Conservation (phyloP, 2,888 invertebrate species). For the Apodemia hepburni region DNA sequence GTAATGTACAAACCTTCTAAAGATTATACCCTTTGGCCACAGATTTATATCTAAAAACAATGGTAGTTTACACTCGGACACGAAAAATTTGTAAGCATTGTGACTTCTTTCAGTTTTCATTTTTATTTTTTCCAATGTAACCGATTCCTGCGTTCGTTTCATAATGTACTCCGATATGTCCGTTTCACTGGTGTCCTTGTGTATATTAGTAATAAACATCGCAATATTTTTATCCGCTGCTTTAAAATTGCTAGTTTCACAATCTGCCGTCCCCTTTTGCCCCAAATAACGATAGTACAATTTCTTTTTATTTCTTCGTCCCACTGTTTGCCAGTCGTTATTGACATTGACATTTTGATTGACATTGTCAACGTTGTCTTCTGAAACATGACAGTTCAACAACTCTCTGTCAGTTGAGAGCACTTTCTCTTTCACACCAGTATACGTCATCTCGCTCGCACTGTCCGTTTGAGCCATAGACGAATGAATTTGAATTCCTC, state of each 20-base stretch:
- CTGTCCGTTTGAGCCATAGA: too few relatives aligned
- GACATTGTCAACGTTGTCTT: not conserved
- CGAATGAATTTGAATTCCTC: too few relatives aligned
- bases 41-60: not conserved
- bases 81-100: constrained; percentile 29
- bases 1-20: not conserved
- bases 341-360: not conserved
- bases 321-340: not conserved
- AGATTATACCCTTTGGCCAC: constrained; percentile 8
- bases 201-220: constrained; percentile 23
- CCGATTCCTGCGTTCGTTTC: constrained; percentile 18
- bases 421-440: too few relatives aligned
- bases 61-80: constrained; percentile 22
- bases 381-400: too few relatives aligned
- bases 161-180: constrained; percentile 22
- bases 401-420: too few relatives aligned
- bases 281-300: too few relatives aligned
- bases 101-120: constrained; percentile 20
- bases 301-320: not conserved
- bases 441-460: too few relatives aligned
- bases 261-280: too few relatives aligned
- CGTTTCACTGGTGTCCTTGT: constrained; percentile 15
- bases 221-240: constrained; percentile 21
- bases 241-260: constrained; percentile 8
- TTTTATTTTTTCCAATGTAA: constrained; percentile 19